Evolutionary conservation across 2,888 invertebrate genomes (phyloP).

Genomic region (Pasiphila rectangulata): DNA sequence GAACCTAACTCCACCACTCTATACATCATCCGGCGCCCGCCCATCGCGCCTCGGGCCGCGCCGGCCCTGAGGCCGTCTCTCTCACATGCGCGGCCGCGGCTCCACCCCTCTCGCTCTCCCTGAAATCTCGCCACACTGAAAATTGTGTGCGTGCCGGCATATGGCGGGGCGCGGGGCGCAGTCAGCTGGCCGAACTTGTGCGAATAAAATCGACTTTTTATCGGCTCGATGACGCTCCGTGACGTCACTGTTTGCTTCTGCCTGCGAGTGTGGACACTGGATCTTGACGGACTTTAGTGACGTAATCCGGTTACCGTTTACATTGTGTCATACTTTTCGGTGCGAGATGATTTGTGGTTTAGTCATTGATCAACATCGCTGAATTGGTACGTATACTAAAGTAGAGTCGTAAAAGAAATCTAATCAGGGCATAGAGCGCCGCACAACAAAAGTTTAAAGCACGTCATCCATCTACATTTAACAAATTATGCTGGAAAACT

Average conservation of each 20-base stretch:
- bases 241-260: slow-evolving; percentile 80
- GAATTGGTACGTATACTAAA: slow-evolving; percentile 9
- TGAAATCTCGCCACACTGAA: slow-evolving; percentile 72
- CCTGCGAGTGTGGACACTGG: slow-evolving; percentile 57
- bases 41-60: slow-evolving; percentile 67
- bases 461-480: slow-evolving; percentile 34
- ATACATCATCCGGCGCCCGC: slow-evolving; percentile 84
- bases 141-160: slow-evolving; percentile 62
- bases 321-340: slow-evolving; percentile 22
- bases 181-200: slow-evolving; percentile 80
- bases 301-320: slow-evolving; percentile 33
- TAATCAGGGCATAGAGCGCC: slow-evolving; percentile 1
- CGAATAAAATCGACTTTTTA: slow-evolving; percentile 81
- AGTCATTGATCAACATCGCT: neutral
- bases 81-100: slow-evolving; percentile 38
- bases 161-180: slow-evolving; percentile 57
- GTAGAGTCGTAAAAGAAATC: slow-evolving; percentile 15
- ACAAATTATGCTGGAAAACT: slow-evolving; percentile 49
- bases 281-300: slow-evolving; percentile 54
- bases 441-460: slow-evolving; percentile 27
- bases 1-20: slow-evolving; percentile 87
- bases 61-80: slow-evolving; percentile 53
- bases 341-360: neutral
- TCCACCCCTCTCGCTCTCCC: slow-evolving; percentile 51
- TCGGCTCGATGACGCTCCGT: slow-evolving; percentile 77